Evolutionary conservation across 2,113 vertebrate genomes (phyloP), one percentile per base, ranked within the genome.

Genomic region (Anser brachyrhynchus): DNA sequence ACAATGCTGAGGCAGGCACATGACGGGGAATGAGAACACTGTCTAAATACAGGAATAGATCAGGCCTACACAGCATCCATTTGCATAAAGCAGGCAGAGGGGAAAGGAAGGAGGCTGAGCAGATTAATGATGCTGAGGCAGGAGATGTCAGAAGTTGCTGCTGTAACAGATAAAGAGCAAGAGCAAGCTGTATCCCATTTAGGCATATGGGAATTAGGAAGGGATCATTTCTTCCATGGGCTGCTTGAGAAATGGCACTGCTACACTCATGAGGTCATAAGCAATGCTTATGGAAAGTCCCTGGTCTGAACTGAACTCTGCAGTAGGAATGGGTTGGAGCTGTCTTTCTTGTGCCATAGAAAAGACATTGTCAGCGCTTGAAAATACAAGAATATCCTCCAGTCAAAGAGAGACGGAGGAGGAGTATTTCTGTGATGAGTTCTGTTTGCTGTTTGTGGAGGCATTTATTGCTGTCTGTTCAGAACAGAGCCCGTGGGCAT

Each of bases 361-460:
- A 82, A 67, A 82, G 64, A n/a, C 61, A 39, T 41, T 62, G 44
- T 6, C 67, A 73, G 25, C 62, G n/a, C 52, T 64, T 70, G 67
- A 90, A 95, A 85, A 83, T 22, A 49, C 21, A 72, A 58, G 54
- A 46, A 61, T 66, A 69, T 70, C 41, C 29, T 83, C 7, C 16
- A 79, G 44, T 70, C 67, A 90, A 80, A 87, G 49, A 44, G 75
- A 39, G 46, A 61, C 73, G 81, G 79, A 80, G 51, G 25, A 86
- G 46, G 20, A 66, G 10, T 15, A 75, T 78, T 90, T 77, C 46
- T 86, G 3, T 59, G 84, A 80, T 55, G 83, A 86, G 35, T 49
- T 95, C 46, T 81, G 33, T 93, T 93, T 94, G 71, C 78, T 82
- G 31, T 90, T 92, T 86, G 67, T 61, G 55, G 51, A 90, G 71